These are phyloP conservation scores for Apamea sordens DNA, from an alignment of 2,888 invertebrate species.

Conservation along the genomic window DNA sequence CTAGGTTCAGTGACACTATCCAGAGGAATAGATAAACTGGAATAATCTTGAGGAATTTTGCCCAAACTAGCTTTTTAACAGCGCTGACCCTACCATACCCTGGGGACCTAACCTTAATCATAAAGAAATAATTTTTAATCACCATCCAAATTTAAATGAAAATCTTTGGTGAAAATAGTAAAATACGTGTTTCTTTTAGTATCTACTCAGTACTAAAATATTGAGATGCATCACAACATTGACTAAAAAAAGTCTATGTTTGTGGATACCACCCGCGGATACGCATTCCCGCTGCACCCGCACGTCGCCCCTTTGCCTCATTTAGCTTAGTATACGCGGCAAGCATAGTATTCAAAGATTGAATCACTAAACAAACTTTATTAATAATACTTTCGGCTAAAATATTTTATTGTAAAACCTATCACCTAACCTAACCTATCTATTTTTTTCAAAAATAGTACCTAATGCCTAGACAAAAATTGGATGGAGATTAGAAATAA, in stretches of 20 bases:
- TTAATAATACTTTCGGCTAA: background rate
- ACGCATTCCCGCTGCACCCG: background rate
- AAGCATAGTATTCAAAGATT: background rate
- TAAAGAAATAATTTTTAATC: background rate
- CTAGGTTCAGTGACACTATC: background rate
- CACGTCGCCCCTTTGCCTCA: background rate
- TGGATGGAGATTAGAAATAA: background rate
- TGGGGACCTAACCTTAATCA: background rate
- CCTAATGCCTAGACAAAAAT: background rate
- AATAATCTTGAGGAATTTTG: background rate
- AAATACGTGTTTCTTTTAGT: background rate
- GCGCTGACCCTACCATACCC: background rate
- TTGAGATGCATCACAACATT: background rate
- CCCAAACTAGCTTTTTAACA: background rate
- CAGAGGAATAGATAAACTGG: background rate
- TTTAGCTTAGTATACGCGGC: background rate
- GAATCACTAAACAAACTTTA: background rate
- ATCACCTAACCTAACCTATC: background rate
- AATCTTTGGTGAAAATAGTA: background rate
- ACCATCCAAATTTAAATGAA: background rate
- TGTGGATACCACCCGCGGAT: background rate
- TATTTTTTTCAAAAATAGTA: background rate
- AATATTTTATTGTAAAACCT: background rate
- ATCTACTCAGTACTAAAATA: background rate
- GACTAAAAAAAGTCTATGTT: background rate